Evolutionary conservation across 2,888 invertebrate genomes (phyloP), one percentile per base, ranked within the genome.

Genomic region (Furcula furcula): DNA sequence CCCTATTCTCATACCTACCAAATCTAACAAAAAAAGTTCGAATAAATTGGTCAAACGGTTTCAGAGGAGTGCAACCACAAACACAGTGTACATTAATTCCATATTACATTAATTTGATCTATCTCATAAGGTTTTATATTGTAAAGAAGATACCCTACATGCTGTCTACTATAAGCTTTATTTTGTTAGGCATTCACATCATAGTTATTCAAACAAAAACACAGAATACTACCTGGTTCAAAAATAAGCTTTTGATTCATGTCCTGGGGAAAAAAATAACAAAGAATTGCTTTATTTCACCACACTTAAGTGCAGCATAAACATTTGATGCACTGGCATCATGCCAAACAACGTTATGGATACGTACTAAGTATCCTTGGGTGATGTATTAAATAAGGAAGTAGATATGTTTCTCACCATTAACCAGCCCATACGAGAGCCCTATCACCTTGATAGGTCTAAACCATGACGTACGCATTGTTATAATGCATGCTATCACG

Each of bases 361-460:
- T 52, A 56, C 50, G 44, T 55, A 49, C 33, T 34, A 46, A 58
- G 51, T n/a, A n/a, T 46, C 65, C 62, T 65, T 66, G 63, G 49
- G 43, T 56, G 40, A 53, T 31, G 33, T 45, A 45, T 22, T 45
- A 41, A 63, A 65, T 62, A 61, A 69, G 68, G 72, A 74, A 71
- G 46, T 51, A 43, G 29, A 16, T 40, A 36, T 32, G 31, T 26
- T 41, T 40, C 31, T 44, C 58, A 50, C 58, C 47, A 62, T 46
- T 58, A 60, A 48, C 44, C 51, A 63, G 55, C 49, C 46, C 49
- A 63, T 65, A 65, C 43, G 53, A 50, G 11, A 36, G 63, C 66
- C 69, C 63, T 68, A 62, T 65, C 64, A 65, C 71, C 76, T 77
- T 74, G 69, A 68, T 65, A 71, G 61, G 65, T 71, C 68, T 55